Evolutionary conservation across 1,140 invertebrate species (phyloP).

Genomic region (Drosophila ercepeae): DNA sequence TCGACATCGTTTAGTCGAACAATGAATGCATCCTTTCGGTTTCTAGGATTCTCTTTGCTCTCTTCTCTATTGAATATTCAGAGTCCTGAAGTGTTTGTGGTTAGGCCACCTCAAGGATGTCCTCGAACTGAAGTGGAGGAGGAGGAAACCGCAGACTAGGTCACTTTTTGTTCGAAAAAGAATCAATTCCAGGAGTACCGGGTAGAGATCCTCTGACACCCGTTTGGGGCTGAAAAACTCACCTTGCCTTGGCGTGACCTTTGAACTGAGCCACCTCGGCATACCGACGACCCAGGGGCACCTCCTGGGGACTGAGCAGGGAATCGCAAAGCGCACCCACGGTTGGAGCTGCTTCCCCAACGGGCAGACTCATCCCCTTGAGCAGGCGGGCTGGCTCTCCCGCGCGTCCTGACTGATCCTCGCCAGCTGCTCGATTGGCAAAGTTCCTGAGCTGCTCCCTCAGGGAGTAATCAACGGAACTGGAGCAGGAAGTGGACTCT

Average conservation of each 20-base stretch:
- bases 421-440: conserved; percentile 47
- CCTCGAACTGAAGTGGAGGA: conserved; percentile 11
- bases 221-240: too few species aligned
- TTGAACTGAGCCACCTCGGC: conserved; percentile 83
- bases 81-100: conserved; percentile 39
- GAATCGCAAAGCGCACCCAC: conserved; percentile 51
- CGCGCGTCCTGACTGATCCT: conserved; percentile 30
- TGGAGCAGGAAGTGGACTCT: conserved; percentile 61
- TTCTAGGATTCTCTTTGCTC: too few species aligned
- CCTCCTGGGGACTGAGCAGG: conserved; percentile 81
- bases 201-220: too few species aligned
- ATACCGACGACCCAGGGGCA: conserved; percentile 77
- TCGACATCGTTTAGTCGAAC: conserved; percentile 68
- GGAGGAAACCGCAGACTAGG: not conserved
- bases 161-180: too few species aligned
- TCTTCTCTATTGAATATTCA: not conserved
- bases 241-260: conserved; percentile 70
- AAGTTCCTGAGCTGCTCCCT: conserved; percentile 77
- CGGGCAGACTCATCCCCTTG: conserved; percentile 51
- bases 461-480: conserved; percentile 74
- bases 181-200: too few species aligned
- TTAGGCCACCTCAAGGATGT: conserved; percentile 29
- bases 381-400: conserved; percentile 16
- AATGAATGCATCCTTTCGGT: conserved; percentile 16
- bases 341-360: conserved; percentile 33